These are phyloP conservation scores for Heptranchias perlo DNA, from an alignment of 2,113 vertebrate genomes.

Conservation along the genomic window DNA sequence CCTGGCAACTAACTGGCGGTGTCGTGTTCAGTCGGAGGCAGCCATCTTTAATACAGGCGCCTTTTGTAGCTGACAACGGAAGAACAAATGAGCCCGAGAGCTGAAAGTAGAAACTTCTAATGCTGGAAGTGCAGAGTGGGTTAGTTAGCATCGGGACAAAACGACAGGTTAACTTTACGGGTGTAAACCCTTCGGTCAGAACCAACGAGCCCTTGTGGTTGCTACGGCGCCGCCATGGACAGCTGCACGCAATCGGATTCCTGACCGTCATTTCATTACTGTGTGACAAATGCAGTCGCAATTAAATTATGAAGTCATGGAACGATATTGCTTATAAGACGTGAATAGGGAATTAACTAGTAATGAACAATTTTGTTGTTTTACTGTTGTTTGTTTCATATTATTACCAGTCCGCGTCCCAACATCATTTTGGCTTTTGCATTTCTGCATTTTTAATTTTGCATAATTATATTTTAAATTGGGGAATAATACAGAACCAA, in stretches of 20 bases:
- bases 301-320: slow-evolving; percentile 30
- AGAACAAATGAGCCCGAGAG: background rate
- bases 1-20: background rate
- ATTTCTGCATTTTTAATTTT: background rate
- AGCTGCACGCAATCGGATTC: background rate
- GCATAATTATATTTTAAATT: background rate
- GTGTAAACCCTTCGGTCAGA: background rate
- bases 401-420: background rate
- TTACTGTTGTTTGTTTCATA: background rate
- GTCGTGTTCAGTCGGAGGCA: background rate
- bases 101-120: background rate
- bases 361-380: background rate
- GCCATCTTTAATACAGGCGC: slow-evolving; percentile 1
- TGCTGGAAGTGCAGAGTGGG: background rate
- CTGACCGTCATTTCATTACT: background rate
- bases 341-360: background rate
- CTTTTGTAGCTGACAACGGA: background rate
- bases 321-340: background rate
- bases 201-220: background rate
- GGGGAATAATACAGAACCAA: background rate
- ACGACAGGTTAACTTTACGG: background rate
- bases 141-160: background rate
- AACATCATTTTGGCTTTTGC: background rate
- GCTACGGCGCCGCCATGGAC: background rate
- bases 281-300: background rate